Conservation (phyloP, 2,797 vertebrate genomes). For the Pangasius mekongensis region DNA sequence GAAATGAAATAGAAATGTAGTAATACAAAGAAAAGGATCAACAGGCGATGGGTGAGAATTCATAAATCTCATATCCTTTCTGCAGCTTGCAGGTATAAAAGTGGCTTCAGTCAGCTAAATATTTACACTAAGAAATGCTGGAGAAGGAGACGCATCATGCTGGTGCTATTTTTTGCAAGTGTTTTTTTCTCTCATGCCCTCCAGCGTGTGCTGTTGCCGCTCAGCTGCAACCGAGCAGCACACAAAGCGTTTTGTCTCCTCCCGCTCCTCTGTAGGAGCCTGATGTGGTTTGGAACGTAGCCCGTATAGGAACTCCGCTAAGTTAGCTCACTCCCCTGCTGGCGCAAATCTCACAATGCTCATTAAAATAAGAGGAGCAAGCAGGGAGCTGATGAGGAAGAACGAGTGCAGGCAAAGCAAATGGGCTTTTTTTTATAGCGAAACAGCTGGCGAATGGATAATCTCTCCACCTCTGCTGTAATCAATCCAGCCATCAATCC, state of each 20-base stretch:
- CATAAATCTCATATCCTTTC: slow-evolving; percentile 27
- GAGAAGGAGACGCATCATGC: slow-evolving; percentile 7
- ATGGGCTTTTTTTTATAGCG: background rate
- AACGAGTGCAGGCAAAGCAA: slow-evolving; percentile 43
- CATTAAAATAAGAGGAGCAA: slow-evolving; percentile 54
- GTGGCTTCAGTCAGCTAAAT: slow-evolving; percentile 49
- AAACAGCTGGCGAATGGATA: background rate
- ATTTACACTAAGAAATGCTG: slow-evolving; percentile 47
- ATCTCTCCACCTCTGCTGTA: slow-evolving; percentile 40
- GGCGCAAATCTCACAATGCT: slow-evolving; percentile 40
- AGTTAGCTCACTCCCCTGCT: slow-evolving; percentile 44
- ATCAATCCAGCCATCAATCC: slow-evolving; percentile 53
- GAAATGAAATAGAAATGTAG: slow-evolving; percentile 8
- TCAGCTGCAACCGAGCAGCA: slow-evolving; percentile 55
- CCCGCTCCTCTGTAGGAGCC: slow-evolving; percentile 58
- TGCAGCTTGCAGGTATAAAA: slow-evolving; percentile 36
- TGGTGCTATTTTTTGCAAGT: slow-evolving; percentile 43
- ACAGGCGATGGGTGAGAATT: slow-evolving; percentile 1
- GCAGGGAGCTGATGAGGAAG: slow-evolving; percentile 49
- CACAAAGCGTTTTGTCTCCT: slow-evolving; percentile 59
- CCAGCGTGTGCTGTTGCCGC: slow-evolving; percentile 52
- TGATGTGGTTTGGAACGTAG: slow-evolving; percentile 58
- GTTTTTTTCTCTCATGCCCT: slow-evolving; percentile 45
- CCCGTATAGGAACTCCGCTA: slow-evolving; percentile 48
- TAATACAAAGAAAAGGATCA: slow-evolving; percentile 12